These are phyloP conservation scores for Falcaria lacertinaria DNA, from an alignment of 2,888 invertebrate species.

Conservation along the genomic window DNA sequence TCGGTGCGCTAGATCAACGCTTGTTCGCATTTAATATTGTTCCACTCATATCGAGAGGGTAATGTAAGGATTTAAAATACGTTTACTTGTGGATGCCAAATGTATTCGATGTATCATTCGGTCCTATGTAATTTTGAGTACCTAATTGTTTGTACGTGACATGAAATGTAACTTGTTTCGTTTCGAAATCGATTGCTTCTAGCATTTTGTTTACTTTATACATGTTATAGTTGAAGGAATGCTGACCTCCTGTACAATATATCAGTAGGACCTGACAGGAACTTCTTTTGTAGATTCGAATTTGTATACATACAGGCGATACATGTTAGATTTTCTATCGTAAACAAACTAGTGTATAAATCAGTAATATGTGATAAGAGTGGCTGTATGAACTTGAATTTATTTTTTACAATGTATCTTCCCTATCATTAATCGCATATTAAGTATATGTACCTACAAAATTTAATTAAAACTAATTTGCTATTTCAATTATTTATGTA, in stretches of 20 bases:
- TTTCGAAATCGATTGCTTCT: conserved; percentile 46
- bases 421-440: conserved; percentile 42
- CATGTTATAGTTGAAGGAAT: conserved; percentile 23
- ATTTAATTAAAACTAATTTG: conserved; percentile 38
- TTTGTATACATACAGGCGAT: conserved; percentile 69
- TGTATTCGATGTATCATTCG: conserved; percentile 45
- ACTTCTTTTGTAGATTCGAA: conserved; percentile 63
- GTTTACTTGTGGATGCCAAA: conserved; percentile 73
- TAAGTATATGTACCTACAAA: conserved; percentile 30
- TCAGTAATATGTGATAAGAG: conserved; percentile 77
- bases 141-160: conserved; percentile 36
- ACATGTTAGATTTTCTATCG: conserved; percentile 75
- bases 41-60: conserved; percentile 49
- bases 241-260: conserved; percentile 57
- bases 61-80: conserved; percentile 60
- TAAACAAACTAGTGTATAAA: conserved; percentile 68
- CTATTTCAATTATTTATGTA: conserved; percentile 46
- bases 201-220: conserved; percentile 48
- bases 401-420: conserved; percentile 54
- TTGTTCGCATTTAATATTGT: conserved; percentile 62
- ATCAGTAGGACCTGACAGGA: conserved; percentile 43
- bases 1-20: conserved; percentile 38
- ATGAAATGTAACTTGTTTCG: conserved; percentile 43
- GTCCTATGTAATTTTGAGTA: conserved; percentile 14
- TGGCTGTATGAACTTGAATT: conserved; percentile 71